phyloP scores from a whole-genome alignment of 35 echinoderm and acorn worm species.

The Apostichopus parvimensis region DNA sequence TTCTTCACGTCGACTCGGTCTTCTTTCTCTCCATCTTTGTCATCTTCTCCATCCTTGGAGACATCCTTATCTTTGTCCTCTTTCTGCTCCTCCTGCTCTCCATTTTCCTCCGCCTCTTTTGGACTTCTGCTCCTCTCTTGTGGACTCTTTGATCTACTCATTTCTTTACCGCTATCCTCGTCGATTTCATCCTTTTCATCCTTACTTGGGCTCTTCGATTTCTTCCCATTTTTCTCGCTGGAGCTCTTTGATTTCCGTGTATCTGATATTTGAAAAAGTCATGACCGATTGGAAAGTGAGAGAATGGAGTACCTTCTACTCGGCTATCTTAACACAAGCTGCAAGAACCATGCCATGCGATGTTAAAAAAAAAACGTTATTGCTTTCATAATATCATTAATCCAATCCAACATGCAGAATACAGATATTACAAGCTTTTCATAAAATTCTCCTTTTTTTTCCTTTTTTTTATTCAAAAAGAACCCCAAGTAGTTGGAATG shows the following conservation, averaged over 20 bases:
- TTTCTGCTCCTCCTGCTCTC: not conserved
- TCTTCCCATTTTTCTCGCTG: not conserved
- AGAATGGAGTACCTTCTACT: too few relatives aligned
- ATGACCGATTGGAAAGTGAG: not conserved
- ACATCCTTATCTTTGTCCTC: not conserved
- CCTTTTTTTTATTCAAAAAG: too few relatives aligned
- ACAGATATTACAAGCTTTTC: too few relatives aligned
- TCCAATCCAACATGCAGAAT: too few relatives aligned
- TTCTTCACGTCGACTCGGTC: not conserved
- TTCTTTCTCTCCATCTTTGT: not conserved
- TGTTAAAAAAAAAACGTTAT: too few relatives aligned
- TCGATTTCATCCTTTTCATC: not conserved
- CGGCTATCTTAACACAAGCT: too few relatives aligned
- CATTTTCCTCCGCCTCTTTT: constrained; percentile 19
- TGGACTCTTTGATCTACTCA: constrained; percentile 22
- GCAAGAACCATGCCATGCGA: too few relatives aligned
- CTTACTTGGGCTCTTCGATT: constrained; percentile 16
- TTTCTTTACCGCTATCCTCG: not conserved
- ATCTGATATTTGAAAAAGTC: not conserved
- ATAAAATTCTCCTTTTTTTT: too few relatives aligned
- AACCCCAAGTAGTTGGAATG: too few relatives aligned
- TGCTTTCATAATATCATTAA: too few relatives aligned
- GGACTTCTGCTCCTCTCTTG: not conserved
- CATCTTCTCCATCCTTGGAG: not conserved
- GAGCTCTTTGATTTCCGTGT: constrained; percentile 28